Evolutionary conservation across 2,113 vertebrate species (phyloP).

Genomic region (Arothron firmamentum): DNA sequence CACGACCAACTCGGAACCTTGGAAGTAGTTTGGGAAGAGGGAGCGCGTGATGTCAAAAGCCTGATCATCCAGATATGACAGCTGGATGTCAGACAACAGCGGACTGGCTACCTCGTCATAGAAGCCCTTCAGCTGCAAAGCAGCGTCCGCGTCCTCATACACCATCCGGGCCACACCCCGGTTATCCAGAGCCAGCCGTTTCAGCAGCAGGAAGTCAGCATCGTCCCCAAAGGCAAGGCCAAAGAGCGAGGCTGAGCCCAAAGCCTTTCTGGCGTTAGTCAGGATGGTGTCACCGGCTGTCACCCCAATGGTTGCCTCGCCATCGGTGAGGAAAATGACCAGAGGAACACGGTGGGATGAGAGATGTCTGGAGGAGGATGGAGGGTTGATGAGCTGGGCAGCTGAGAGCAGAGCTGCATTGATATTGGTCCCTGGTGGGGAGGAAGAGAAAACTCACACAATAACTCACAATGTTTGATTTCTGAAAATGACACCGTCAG

Average conservation of each 20-base stretch:
- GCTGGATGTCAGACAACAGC: conserved; percentile 77
- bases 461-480: too few relatives aligned
- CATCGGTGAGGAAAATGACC: conserved; percentile 83
- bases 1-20: conserved; percentile 82
- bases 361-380: conserved; percentile 27
- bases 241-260: conserved; percentile 76
- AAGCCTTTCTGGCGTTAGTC: conserved; percentile 69
- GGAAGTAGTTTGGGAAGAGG: conserved; percentile 81
- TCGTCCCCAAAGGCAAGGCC: conserved; percentile 83
- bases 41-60: conserved; percentile 71
- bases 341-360: conserved; percentile 70
- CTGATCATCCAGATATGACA: conserved; percentile 76
- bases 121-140: conserved; percentile 78
- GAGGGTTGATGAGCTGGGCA: conserved; percentile 75
- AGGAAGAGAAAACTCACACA: background rate
- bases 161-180: conserved; percentile 73
- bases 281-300: conserved; percentile 74
- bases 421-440: conserved; percentile 80
- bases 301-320: conserved; percentile 79
- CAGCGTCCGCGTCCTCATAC: conserved; percentile 78
- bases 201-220: conserved; percentile 77
- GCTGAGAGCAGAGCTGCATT: conserved; percentile 79
- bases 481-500: too few relatives aligned
- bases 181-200: conserved; percentile 78
- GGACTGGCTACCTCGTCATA: conserved; percentile 82